A percentile compares a stretch with the other conserved stretches of the same genome.
phyloP scores from a whole-genome alignment of 2,888 invertebrate genomes.

The Patella depressa region DNA sequence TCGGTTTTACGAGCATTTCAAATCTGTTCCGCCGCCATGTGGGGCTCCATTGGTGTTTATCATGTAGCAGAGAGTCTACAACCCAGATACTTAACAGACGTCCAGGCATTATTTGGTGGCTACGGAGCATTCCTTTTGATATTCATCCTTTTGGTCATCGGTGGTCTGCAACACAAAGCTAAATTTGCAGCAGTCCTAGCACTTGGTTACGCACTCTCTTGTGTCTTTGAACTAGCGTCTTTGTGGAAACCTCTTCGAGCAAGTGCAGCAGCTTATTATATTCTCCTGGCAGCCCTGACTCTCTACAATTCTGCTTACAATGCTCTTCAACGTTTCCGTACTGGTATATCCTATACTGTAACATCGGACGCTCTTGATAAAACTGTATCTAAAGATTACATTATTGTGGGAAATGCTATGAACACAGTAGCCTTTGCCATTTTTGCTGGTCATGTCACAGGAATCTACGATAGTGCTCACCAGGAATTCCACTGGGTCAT shows the following conservation, averaged over 20 bases:
- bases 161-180: slow-evolving; percentile 35
- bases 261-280: slow-evolving; percentile 46
- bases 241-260: slow-evolving; percentile 42
- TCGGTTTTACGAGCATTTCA: slow-evolving; percentile 40
- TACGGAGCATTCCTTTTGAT: slow-evolving; percentile 44
- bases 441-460: slow-evolving; percentile 43
- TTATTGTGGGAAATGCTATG: slow-evolving; percentile 44
- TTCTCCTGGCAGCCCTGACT: slow-evolving; percentile 39
- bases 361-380: background rate
- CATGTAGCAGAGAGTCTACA: slow-evolving; percentile 33
- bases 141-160: slow-evolving; percentile 40
- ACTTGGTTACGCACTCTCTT: slow-evolving; percentile 40
- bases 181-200: slow-evolving; percentile 39
- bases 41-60: slow-evolving; percentile 45
- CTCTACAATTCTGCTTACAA: slow-evolving; percentile 36
- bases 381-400: slow-evolving; percentile 39
- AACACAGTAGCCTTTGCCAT: slow-evolving; percentile 45
- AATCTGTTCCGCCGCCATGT: slow-evolving; percentile 42
- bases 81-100: slow-evolving; percentile 26
- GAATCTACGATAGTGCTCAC: slow-evolving; percentile 30
- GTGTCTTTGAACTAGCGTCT: slow-evolving; percentile 44
- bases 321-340: slow-evolving; percentile 28
- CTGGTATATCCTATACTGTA: slow-evolving; percentile 12
- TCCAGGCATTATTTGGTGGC: slow-evolving; percentile 44
- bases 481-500: slow-evolving; percentile 47